These are phyloP conservation scores for Thalassarche chlororhynchos DNA, from an alignment of 2,113 vertebrate species.

Conservation along the genomic window DNA sequence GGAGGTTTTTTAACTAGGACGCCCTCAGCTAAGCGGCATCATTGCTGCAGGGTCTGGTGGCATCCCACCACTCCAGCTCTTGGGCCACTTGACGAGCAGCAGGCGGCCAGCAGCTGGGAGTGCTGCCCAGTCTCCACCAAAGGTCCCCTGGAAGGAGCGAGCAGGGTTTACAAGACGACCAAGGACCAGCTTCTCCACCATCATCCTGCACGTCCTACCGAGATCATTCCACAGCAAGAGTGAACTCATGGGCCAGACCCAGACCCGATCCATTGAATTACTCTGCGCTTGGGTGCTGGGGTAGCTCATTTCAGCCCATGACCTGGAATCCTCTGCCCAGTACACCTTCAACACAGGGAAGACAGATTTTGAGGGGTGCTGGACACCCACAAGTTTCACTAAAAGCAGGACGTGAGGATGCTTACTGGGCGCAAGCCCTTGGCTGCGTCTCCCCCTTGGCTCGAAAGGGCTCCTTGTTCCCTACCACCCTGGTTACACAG, in stretches of 20 bases:
- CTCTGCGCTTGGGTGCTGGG: neutral
- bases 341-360: neutral
- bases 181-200: neutral
- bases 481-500: neutral
- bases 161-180: neutral
- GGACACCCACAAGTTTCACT: neutral
- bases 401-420: neutral
- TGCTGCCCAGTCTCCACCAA: slow-evolving; percentile 78
- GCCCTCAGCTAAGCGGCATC: neutral
- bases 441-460: neutral
- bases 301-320: neutral
- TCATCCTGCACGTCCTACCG: neutral
- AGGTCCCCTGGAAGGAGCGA: slow-evolving; percentile 66
- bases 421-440: neutral
- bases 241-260: neutral
- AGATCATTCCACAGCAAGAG: neutral
- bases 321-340: neutral
- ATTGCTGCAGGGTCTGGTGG: neutral
- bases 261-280: rapidly evolving
- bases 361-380: neutral
- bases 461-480: neutral
- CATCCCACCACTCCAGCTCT: slow-evolving; percentile 77
- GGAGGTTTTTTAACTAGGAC: neutral
- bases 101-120: slow-evolving; percentile 81
- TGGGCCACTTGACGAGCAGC: slow-evolving; percentile 81